Conservation (phyloP, 1,140 invertebrate genomes). For the Bombus sibiricus region DNA sequence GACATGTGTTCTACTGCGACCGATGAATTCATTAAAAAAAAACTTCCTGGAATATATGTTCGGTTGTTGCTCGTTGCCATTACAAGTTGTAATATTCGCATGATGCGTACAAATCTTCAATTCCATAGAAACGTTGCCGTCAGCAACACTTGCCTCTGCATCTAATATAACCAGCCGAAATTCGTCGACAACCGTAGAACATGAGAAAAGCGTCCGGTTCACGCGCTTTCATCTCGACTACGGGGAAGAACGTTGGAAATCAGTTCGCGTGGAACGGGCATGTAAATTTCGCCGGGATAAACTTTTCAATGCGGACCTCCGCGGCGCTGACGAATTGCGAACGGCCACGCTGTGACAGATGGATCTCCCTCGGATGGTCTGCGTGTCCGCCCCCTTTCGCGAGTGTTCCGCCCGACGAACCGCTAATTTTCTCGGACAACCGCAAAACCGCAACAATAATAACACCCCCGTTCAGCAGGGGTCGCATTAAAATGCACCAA, state of each 20-base stretch:
- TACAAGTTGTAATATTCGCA: background rate
- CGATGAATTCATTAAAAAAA: background rate
- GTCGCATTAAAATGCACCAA: slow-evolving; percentile 75
- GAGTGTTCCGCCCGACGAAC: slow-evolving; percentile 61
- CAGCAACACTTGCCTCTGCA: background rate
- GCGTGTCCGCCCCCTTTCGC: slow-evolving; percentile 60
- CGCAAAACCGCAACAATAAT: slow-evolving; percentile 78
- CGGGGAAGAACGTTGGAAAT: background rate
- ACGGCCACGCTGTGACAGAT: slow-evolving; percentile 74
- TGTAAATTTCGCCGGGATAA: slow-evolving; percentile 59
- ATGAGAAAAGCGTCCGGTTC: background rate
- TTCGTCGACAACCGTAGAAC: background rate
- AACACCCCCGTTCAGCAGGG: slow-evolving; percentile 70
- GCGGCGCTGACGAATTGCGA: slow-evolving; percentile 67
- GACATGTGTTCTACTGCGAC: background rate
- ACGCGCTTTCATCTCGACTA: background rate
- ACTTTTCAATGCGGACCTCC: slow-evolving; percentile 65
- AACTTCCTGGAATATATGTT: too few relatives aligned
- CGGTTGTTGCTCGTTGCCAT: background rate
- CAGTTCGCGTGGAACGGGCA: slow-evolving; percentile 14
- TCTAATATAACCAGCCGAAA: background rate
- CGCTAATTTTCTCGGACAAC: slow-evolving; percentile 78
- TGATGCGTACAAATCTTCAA: too few relatives aligned
- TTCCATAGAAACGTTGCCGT: too few relatives aligned
- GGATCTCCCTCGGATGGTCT: slow-evolving; percentile 60